Conservation (phyloP, 2,888 invertebrate species). For the Nymphalis polychloros region DNA sequence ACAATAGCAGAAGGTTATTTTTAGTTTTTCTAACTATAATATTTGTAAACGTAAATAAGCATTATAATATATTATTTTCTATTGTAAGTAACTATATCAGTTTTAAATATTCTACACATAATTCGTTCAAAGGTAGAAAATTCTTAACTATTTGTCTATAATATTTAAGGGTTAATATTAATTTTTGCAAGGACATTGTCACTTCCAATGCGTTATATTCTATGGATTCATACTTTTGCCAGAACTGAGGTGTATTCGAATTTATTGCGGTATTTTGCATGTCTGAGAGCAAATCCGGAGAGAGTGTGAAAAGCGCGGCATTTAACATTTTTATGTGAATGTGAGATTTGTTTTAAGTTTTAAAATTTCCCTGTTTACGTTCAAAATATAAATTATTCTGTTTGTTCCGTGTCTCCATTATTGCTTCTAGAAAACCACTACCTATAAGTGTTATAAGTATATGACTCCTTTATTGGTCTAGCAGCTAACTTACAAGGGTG, state of each 20-base stretch:
- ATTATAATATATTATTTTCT: too few species aligned
- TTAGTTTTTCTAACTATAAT: too few species aligned
- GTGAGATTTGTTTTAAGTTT: conserved; percentile 33
- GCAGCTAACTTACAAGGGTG: too few species aligned
- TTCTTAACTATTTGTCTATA: too few species aligned
- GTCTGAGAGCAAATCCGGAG: conserved; percentile 39
- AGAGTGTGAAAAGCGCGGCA: conserved; percentile 32
- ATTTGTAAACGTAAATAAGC: too few species aligned
- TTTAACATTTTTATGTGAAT: conserved; percentile 31
- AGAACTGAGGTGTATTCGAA: conserved; percentile 36
- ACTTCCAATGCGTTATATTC: conserved; percentile 2
- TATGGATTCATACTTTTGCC: conserved; percentile 25
- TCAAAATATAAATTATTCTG: conserved; percentile 25
- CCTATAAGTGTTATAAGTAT: neutral
- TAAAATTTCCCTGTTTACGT: conserved; percentile 28
- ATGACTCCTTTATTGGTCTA: too few species aligned
- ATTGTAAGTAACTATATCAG: too few species aligned
- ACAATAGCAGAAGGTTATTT: too few species aligned
- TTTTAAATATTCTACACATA: too few species aligned
- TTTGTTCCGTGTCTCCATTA: conserved; percentile 20
- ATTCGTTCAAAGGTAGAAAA: too few species aligned
- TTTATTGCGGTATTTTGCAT: conserved; percentile 43
- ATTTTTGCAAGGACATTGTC: neutral
- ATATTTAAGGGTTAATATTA: too few species aligned
- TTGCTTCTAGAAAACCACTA: neutral